Percentiles rank a stretch among this genome's conserved stretches.
These are phyloP conservation scores for Napeogenes inachia DNA, from an alignment of 2,888 invertebrate genomes.

Conservation along the genomic window DNA sequence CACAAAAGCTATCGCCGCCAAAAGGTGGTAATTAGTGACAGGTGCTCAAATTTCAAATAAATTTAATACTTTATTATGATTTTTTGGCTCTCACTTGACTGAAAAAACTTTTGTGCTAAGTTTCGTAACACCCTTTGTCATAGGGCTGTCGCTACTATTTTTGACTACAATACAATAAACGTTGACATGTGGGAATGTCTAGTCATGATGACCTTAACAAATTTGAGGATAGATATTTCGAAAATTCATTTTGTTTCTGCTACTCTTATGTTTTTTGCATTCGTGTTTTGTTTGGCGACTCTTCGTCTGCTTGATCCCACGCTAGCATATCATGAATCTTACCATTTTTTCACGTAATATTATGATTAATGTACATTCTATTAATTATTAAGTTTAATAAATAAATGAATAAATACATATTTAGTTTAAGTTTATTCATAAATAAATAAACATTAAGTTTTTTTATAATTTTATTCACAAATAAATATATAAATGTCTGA, in stretches of 20 bases:
- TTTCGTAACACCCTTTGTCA: slow-evolving; percentile 72
- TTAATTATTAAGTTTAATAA: neutral
- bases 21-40: slow-evolving; percentile 76
- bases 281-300: slow-evolving; percentile 56
- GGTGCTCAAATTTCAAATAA: slow-evolving; percentile 68
- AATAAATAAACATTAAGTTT: no score
- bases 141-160: slow-evolving; percentile 70
- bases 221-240: slow-evolving; percentile 43
- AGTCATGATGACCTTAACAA: slow-evolving; percentile 65
- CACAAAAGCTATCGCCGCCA: slow-evolving; percentile 62
- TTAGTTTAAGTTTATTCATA: no score
- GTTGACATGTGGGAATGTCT: slow-evolving; percentile 64
- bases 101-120: slow-evolving; percentile 56
- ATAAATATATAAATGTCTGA: no score
- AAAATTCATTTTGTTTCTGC: slow-evolving; percentile 49
- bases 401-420: no score
- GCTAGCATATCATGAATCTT: slow-evolving; percentile 7
- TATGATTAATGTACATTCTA: neutral
- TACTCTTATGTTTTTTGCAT: slow-evolving; percentile 41
- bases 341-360: slow-evolving; percentile 8
- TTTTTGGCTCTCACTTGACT: slow-evolving; percentile 45
- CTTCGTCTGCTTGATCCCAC: slow-evolving; percentile 48
- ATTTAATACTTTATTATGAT: slow-evolving; percentile 48
- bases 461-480: no score
- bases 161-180: slow-evolving; percentile 55